Evolutionary conservation across 2,113 vertebrate species (phyloP).

Genomic region (Bucco capensis): DNA sequence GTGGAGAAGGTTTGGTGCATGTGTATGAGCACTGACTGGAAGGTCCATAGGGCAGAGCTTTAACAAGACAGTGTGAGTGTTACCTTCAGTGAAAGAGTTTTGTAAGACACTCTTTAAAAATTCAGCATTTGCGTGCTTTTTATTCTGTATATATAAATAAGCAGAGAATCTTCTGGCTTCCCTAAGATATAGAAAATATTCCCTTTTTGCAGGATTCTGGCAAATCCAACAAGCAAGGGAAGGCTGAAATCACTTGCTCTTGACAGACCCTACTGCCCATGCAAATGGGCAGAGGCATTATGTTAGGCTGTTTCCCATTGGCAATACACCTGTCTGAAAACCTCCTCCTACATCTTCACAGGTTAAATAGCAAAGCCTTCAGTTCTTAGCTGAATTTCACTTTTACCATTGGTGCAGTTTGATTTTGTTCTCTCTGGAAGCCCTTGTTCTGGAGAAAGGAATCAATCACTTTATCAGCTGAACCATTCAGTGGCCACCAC

Average conservation of each 20-base stretch:
- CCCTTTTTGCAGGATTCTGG: background rate
- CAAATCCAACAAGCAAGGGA: background rate
- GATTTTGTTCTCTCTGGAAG: background rate
- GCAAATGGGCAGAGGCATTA: background rate
- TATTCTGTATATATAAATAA: background rate
- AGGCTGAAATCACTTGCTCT: background rate
- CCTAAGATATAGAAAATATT: background rate
- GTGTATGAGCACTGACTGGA: background rate
- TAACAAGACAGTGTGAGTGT: background rate
- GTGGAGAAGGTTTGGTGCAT: background rate
- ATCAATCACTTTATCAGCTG: background rate
- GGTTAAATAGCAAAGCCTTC: background rate
- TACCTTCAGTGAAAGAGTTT: background rate
- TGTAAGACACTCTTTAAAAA: background rate
- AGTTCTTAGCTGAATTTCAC: background rate
- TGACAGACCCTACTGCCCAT: background rate
- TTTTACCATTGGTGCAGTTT: background rate
- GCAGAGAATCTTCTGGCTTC: background rate
- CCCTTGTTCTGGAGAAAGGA: background rate
- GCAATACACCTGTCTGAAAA: background rate
- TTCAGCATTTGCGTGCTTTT: background rate
- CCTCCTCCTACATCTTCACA: background rate
- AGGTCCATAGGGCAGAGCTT: background rate
- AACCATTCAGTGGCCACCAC: background rate
- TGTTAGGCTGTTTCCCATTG: background rate